phyloP scores from a whole-genome alignment of 2,888 invertebrate genomes.

The Lycophotia porphyrea region DNA sequence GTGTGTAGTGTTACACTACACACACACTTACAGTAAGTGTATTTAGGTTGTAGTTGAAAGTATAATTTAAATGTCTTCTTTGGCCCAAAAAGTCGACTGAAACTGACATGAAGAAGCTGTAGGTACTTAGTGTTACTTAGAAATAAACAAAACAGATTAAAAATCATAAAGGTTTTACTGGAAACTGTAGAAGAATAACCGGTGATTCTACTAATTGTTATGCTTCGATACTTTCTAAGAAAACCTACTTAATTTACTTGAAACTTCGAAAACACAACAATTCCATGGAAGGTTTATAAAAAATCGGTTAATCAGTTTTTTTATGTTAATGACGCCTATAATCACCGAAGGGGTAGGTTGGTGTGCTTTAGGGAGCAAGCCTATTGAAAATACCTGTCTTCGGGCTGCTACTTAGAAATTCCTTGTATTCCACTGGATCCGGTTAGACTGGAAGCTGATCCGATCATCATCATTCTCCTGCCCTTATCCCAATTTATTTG shows the following conservation, averaged over 20 bases:
- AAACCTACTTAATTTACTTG: too few species aligned
- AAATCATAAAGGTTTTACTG: not conserved
- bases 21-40: too few species aligned
- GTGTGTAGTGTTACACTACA: too few species aligned
- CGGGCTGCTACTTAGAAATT: too few species aligned
- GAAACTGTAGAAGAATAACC: not conserved
- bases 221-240: too few species aligned
- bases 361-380: not conserved
- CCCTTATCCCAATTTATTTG: too few species aligned
- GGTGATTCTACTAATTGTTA: too few species aligned
- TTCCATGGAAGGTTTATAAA: not conserved
- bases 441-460: not conserved
- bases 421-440: not conserved
- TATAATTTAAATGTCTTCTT: not conserved
- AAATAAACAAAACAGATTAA: not conserved
- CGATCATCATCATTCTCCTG: not conserved
- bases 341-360: too few species aligned
- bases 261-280: not conserved
- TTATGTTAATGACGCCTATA: too few species aligned
- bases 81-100: not conserved
- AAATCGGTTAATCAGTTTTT: too few species aligned
- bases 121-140: not conserved
- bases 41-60: too few species aligned
- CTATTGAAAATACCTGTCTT: not conserved
- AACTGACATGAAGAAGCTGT: not conserved